Conservation (phyloP, 2,113 vertebrate genomes). For the Hypocryptadius cinnamomeus region DNA sequence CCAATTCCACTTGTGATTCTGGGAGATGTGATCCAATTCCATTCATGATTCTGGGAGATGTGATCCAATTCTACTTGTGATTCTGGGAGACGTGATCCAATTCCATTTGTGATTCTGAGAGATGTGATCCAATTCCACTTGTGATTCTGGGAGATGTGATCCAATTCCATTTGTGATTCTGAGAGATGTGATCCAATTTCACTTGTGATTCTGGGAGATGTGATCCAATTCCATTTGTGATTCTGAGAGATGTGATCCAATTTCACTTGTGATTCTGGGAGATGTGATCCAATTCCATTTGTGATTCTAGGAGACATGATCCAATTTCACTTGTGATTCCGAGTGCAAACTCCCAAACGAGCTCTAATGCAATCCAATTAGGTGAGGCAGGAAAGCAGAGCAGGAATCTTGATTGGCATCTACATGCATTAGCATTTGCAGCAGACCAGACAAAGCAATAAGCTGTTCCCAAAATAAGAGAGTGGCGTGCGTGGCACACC, state of each 20-base stretch:
- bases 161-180: background rate
- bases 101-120: too few relatives aligned
- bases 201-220: background rate
- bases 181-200: background rate
- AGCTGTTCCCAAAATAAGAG: constrained; percentile 28
- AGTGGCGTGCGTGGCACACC: background rate
- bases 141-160: background rate
- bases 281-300: background rate
- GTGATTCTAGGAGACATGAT: background rate
- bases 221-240: background rate
- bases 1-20: background rate
- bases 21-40: background rate
- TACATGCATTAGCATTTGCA: constrained; percentile 39
- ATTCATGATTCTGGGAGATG: background rate
- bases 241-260: background rate
- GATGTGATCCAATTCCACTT: background rate
- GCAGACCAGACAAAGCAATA: constrained; percentile 30
- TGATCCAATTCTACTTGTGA: background rate
- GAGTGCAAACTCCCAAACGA: background rate
- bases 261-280: background rate
- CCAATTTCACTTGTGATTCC: background rate
- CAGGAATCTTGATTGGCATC: constrained; percentile 17
- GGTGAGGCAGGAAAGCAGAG: background rate
- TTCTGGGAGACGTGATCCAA: background rate
- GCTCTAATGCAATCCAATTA: constrained; percentile 25